Evolutionary conservation across 1,140 invertebrate species (phyloP).

Genomic region (Scylla paramamosain): DNA sequence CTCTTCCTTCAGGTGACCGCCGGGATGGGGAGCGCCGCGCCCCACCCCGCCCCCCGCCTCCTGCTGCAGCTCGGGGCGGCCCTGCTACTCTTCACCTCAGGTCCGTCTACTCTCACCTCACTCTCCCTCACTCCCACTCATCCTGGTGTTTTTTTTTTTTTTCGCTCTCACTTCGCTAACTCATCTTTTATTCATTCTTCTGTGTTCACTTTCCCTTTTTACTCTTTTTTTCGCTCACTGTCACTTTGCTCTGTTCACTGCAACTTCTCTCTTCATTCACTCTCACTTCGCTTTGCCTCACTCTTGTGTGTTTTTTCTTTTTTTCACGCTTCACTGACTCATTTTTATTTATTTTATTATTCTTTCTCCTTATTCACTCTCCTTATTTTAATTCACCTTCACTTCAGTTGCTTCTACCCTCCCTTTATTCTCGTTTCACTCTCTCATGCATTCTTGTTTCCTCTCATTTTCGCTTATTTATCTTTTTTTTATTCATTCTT

Average conservation of each 20-base stretch:
- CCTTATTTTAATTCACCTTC: too few species aligned
- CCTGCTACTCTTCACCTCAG: constrained; percentile 25
- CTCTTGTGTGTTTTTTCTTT: too few species aligned
- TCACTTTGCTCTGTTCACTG: neutral
- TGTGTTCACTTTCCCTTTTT: too few species aligned
- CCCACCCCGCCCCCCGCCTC: neutral
- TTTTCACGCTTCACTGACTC: neutral
- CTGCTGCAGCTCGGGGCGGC: neutral
- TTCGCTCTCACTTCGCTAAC: neutral
- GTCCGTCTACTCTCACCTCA: neutral
- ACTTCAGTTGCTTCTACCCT: neutral
- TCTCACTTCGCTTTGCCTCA: neutral
- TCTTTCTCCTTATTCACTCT: too few species aligned
- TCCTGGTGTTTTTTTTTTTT: neutral
- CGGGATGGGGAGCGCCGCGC: constrained; percentile 1
- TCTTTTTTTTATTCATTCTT: too few species aligned
- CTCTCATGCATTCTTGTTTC: too few species aligned
- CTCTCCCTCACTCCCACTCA: neutral
- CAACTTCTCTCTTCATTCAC: neutral
- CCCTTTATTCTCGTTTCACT: too few species aligned
- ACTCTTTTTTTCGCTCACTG: neutral
- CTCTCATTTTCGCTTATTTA: too few species aligned
- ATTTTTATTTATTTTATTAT: neutral
- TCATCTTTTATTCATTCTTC: too few species aligned
- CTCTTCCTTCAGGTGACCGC: neutral